These are phyloP conservation scores for Tribolium castaneum DNA, from an alignment of 1,140 invertebrate genomes.

Conservation along the genomic window DNA sequence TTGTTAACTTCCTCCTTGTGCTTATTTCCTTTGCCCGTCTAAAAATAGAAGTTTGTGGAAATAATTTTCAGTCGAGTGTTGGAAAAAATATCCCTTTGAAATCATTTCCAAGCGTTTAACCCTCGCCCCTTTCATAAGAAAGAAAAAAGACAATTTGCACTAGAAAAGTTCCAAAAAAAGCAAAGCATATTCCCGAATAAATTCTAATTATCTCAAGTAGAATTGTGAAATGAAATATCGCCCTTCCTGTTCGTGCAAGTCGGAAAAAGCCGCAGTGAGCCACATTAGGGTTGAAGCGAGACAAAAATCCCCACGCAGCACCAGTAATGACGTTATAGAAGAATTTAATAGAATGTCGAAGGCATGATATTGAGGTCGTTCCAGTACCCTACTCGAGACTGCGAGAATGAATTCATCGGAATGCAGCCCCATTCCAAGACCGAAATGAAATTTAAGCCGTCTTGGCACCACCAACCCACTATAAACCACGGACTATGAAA, in stretches of 20 bases:
- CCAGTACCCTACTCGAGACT: constrained; percentile 54
- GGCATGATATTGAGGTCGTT: constrained; percentile 56
- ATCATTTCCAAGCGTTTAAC: not conserved
- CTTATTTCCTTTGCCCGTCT: too few species aligned
- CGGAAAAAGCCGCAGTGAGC: not conserved
- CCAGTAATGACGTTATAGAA: constrained; percentile 13
- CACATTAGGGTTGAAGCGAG: constrained; percentile 25
- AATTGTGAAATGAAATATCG: constrained; percentile 31
- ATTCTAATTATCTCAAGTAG: constrained; percentile 46
- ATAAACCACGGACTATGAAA: too few species aligned
- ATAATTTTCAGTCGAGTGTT: not conserved
- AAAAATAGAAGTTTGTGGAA: too few species aligned
- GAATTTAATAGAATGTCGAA: constrained; percentile 57
- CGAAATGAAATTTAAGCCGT: constrained; percentile 53
- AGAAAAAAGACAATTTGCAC: constrained; percentile 8
- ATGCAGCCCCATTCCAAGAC: constrained; percentile 48
- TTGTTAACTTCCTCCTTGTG: too few species aligned
- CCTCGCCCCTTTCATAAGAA: not conserved
- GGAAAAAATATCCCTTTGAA: not conserved
- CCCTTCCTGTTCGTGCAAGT: constrained; percentile 21
- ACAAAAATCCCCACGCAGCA: constrained; percentile 1
- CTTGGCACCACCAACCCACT: not conserved
- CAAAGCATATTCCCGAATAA: constrained; percentile 5
- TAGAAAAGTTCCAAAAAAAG: constrained; percentile 2
- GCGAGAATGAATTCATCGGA: constrained; percentile 51